Evolutionary conservation across 2,888 invertebrate genomes (phyloP).

Genomic region (Polia nebulosa): DNA sequence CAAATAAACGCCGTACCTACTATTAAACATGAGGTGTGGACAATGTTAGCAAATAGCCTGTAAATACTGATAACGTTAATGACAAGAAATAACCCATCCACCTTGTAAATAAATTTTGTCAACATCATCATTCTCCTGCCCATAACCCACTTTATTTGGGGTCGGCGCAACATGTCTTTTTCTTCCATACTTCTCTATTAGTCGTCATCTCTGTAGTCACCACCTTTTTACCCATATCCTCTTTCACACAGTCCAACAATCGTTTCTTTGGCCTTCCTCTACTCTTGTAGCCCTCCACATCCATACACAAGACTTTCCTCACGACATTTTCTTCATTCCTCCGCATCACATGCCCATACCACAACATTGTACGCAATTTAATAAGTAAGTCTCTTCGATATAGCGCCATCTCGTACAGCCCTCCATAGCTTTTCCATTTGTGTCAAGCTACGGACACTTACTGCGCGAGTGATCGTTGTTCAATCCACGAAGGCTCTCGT

Average conservation of each 20-base stretch:
- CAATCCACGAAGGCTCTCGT: background rate
- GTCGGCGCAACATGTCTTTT: too few species aligned
- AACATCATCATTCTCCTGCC: too few species aligned
- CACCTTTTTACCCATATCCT: too few species aligned
- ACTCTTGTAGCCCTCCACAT: too few species aligned
- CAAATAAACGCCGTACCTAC: constrained; percentile 1
- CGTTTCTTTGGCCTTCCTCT: too few species aligned
- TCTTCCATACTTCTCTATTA: too few species aligned
- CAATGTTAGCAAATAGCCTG: background rate
- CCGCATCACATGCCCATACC: too few species aligned
- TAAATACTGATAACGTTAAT: background rate
- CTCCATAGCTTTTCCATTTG: background rate
- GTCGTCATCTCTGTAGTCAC: too few species aligned
- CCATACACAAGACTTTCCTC: too few species aligned
- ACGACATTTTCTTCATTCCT: too few species aligned
- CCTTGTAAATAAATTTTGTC: background rate
- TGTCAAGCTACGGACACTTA: background rate
- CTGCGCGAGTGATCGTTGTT: background rate
- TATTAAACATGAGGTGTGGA: constrained; percentile 8
- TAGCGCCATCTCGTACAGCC: constrained; percentile 38
- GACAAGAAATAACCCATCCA: background rate
- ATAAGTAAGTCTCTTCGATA: background rate
- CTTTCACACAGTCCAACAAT: too few species aligned
- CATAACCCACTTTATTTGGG: too few species aligned
- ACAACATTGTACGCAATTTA: background rate